These are phyloP conservation scores for Pavo muticus DNA, from an alignment of 2,113 vertebrate species.

Conservation along the genomic window DNA sequence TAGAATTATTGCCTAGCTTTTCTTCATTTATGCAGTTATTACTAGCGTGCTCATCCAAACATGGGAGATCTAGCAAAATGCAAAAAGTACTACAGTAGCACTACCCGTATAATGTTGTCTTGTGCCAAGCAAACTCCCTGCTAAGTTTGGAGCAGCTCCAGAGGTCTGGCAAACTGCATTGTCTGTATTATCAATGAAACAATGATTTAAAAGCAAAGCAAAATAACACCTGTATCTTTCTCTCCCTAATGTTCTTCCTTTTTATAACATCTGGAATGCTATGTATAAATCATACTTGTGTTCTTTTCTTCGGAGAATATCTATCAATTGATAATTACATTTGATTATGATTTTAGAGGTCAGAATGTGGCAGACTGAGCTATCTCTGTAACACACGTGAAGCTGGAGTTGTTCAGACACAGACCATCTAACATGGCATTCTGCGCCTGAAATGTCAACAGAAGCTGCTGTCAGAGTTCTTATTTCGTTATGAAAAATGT, in stretches of 20 bases:
- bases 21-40: neutral
- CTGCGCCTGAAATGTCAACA: neutral
- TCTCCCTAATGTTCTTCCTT: neutral
- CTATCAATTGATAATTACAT: rapidly evolving
- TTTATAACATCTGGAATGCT: neutral
- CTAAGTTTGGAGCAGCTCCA: neutral
- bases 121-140: neutral
- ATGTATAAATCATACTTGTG: neutral
- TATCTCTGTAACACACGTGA: neutral
- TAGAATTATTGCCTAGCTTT: neutral
- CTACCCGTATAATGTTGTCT: neutral
- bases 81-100: neutral
- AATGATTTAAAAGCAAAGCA: neutral
- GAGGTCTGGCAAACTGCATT: neutral
- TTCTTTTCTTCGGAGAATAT: neutral
- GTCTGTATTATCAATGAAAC: neutral
- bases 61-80: neutral
- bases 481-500: neutral
- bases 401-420: no score
- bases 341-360: neutral
- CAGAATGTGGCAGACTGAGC: neutral
- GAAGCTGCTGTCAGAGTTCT: neutral
- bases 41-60: neutral
- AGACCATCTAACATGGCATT: rapidly evolving
- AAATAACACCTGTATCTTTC: neutral